Evolutionary conservation across 2,888 invertebrate species (phyloP).

Genomic region (Synanthedon tipuliformis): DNA sequence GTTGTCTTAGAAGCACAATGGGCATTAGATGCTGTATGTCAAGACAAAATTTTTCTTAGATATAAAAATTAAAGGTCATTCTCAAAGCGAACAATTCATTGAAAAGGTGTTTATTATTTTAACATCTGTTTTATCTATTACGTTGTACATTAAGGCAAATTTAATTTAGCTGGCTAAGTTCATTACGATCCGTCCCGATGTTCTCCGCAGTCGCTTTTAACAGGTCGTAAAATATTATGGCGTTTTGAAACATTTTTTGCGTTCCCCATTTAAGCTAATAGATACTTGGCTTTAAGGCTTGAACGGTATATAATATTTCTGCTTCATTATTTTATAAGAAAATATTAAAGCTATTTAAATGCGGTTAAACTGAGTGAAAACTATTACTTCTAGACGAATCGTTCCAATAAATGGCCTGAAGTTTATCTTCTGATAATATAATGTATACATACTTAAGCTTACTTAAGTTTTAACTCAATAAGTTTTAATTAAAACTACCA

Average conservation of each 20-base stretch:
- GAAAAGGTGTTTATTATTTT: conserved; percentile 24
- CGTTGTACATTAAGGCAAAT: conserved; percentile 1
- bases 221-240: background rate
- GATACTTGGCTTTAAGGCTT: no score
- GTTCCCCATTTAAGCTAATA: background rate
- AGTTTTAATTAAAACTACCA: no score
- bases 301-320: no score
- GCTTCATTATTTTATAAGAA: no score
- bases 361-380: no score
- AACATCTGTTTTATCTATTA: conserved; percentile 17
- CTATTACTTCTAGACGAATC: no score
- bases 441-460: no score
- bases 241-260: background rate
- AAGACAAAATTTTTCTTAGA: conserved; percentile 17
- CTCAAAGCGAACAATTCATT: conserved; percentile 12
- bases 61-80: conserved; percentile 35
- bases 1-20: conserved; percentile 10
- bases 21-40: conserved; percentile 12
- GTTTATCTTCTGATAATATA: no score
- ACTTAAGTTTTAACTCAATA: no score
- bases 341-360: no score
- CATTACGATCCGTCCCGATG: background rate
- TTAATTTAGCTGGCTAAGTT: background rate
- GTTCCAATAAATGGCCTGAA: no score
- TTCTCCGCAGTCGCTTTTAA: background rate